Evolutionary conservation across 2,797 vertebrate genomes (phyloP), one percentile per base, ranked within the genome.

Genomic region (Typhlichthys eigenmanni): DNA sequence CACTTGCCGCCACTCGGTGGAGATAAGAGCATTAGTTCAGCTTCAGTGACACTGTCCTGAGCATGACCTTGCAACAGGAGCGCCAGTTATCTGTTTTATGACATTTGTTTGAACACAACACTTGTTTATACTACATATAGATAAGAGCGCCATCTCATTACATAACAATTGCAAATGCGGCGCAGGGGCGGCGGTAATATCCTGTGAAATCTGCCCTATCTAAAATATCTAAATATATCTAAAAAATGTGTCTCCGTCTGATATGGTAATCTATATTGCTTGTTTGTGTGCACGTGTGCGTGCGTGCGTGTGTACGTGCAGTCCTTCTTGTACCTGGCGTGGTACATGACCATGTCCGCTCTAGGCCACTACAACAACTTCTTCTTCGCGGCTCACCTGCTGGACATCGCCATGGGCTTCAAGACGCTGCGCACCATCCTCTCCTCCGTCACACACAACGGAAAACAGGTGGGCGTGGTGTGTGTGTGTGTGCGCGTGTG

Each of bases 321-420:
- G 92, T 91, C 86, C 46, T 92, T 93, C 75, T 80, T 93, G 69
- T 93, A 92, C 71, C 78, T 93, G 66, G 78, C 89, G 34, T 92
- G 90, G 90, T 92, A 93, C 76, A 91, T 91, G 85, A 45, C 71
- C 75, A 83, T 93, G 85, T 93, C 91, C 0, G 60, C 91, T 57
- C 66, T 93, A 68, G 92, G 92, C 50, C 92, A 93, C 69, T 93
- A 87, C 58, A 93, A 93, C 83, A 91, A 91, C 77, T 93, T 93
- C 86, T 92, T 93, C 79, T 93, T 93, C 12, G 92, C 92, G 46
- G 89, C 84, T 55, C 92, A 93, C 61, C 91, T 93, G 66, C 69
- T 93, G 88, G 92, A 93, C 79, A 87, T 93, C 1, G 91, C 91
- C 63, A 93, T 93, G 92, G 91, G 91, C 59, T 91, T 91, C 48